Conservation (phyloP, 2,888 invertebrate genomes). For the Netelia melanura region DNA sequence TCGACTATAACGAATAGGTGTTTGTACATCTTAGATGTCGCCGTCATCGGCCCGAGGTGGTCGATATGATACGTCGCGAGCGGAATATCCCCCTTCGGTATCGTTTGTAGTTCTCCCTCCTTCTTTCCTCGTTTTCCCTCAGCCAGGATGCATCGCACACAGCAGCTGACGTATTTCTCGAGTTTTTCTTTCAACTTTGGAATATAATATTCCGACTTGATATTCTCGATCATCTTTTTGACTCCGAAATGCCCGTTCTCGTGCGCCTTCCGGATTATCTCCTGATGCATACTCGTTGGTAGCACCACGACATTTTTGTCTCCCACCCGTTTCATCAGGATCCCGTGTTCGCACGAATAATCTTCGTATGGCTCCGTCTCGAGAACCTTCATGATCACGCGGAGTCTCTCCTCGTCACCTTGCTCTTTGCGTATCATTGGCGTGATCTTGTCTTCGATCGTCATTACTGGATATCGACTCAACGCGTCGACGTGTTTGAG, state of each 20-base stretch:
- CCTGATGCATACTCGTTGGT: slow-evolving; percentile 54
- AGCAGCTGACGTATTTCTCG: slow-evolving; percentile 50
- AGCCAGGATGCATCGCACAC: slow-evolving; percentile 56
- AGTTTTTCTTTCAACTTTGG: slow-evolving; percentile 60
- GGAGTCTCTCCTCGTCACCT: slow-evolving; percentile 36
- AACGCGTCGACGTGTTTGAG: no score
- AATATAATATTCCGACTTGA: slow-evolving; percentile 57
- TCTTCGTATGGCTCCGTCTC: slow-evolving; percentile 54
- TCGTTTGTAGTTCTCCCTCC: slow-evolving; percentile 52
- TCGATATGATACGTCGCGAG: slow-evolving; percentile 77
- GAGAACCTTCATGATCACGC: slow-evolving; percentile 55
- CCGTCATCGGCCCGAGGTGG: slow-evolving; percentile 76
- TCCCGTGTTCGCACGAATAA: slow-evolving; percentile 33
- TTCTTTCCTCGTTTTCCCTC: slow-evolving; percentile 61
- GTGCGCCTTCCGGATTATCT: slow-evolving; percentile 48
- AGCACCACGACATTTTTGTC: slow-evolving; percentile 45
- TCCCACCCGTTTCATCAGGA: slow-evolving; percentile 18
- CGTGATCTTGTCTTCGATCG: slow-evolving; percentile 39
- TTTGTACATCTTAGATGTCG: slow-evolving; percentile 75
- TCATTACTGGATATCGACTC: slow-evolving; percentile 38
- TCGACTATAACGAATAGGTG: slow-evolving; percentile 77
- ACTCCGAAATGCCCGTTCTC: slow-evolving; percentile 63
- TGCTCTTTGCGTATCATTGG: slow-evolving; percentile 7
- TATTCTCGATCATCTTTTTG: slow-evolving; percentile 53
- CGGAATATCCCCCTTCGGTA: slow-evolving; percentile 75